Percentiles rank a stretch among this genome's conserved stretches.
Conservation (phyloP, 2,113 vertebrate species). For the Eulacestoma nigropectus region DNA sequence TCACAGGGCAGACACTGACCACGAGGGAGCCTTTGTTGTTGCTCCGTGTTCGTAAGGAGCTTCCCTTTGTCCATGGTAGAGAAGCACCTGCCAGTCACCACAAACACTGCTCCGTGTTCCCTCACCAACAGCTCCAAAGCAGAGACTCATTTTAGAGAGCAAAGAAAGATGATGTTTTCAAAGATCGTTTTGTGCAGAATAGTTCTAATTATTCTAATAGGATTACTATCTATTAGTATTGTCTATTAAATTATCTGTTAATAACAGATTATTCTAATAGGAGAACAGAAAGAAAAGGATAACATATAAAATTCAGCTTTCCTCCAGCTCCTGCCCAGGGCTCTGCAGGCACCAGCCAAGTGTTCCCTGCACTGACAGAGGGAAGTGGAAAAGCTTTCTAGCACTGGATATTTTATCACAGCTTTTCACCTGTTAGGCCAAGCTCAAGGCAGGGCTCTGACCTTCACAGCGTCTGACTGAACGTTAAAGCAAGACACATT, state of each 20-base stretch:
- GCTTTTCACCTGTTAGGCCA: background rate
- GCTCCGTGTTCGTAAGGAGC: background rate
- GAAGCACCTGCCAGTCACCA: background rate
- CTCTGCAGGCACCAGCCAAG: background rate
- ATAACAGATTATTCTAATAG: background rate
- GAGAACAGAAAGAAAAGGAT: background rate
- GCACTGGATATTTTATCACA: background rate
- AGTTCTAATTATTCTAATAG: background rate
- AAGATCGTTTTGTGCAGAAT: background rate
- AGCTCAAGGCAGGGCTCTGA: background rate
- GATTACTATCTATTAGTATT: background rate
- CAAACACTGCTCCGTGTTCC: background rate
- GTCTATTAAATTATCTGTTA: background rate
- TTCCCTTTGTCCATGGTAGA: background rate
- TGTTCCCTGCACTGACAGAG: background rate
- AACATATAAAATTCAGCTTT: background rate
- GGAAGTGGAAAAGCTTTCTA: background rate
- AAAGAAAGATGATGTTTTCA: background rate
- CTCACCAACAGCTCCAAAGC: background rate
- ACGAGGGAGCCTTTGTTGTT: background rate
- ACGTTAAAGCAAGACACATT: background rate
- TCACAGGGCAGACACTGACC: rapidly evolving
- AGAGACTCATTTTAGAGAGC: background rate
- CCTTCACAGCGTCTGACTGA: background rate
- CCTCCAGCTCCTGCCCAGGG: background rate